Base-by-base conservation (phyloP, 2,888 invertebrate genomes). In the Cenopis cana region DNA sequence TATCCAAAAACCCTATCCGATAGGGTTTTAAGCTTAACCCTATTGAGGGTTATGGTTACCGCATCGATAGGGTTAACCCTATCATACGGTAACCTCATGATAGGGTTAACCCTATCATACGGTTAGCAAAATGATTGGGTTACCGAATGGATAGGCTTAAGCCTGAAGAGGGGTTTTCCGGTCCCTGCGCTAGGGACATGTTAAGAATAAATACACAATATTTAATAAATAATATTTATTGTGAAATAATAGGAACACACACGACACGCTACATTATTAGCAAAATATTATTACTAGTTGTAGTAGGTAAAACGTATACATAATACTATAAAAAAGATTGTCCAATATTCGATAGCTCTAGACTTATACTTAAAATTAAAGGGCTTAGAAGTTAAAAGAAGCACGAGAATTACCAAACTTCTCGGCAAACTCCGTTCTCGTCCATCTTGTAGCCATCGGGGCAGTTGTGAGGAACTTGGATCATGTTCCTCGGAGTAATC, bases 401-500 rank as follows among this genome's bases (percentile, higher is more conserved):
- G 4, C 14, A 41, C 8, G 29, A 61, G 12, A 5, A 8, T 73
- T 80, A 78, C 36, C 83, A 82, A 6, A 82, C 77, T 75, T 85
- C 81, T 0, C 84, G 76, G 56, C 85, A 85, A 4, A 81, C 75
- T 5, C 85, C 85, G 29, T 83, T 77, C 0, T 79, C 74, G 0
- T 77, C 81, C 75, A 77, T 77, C 65, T 75, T 54, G 55, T 76
- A 79, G 4, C 84, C 84, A 0, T 75, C 69, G 0, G 85, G 85
- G 57, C 85, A 85, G 69, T 85, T 84, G 9, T 75, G 20, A 0
- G 83, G 85, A 0, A 75, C 81, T 10, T 72, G 75, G 59, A 92
- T 89, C 81, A 89, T 82, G 75, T 91, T 93, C 68, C 92, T 84
- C 54, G 72, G 55, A 0, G 74, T 29, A 3, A 85, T 17, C 8